Conservation (phyloP, 2,888 invertebrate species). For the Nymphalis c-album region DNA sequence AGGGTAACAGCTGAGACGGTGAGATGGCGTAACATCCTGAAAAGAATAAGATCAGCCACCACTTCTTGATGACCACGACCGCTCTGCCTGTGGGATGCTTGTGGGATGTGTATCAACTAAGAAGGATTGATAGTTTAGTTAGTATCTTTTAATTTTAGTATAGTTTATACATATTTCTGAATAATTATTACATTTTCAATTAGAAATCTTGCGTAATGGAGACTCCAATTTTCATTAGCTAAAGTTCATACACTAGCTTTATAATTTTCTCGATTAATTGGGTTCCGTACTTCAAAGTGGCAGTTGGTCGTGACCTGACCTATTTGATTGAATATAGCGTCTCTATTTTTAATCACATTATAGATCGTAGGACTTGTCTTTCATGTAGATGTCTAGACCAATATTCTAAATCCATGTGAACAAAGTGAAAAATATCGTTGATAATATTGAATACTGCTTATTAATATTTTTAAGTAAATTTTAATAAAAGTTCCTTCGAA, state of each 20-base stretch:
- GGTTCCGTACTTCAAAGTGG: slow-evolving; percentile 26
- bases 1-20: too few relatives aligned
- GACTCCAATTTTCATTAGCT: not conserved
- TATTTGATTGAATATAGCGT: slow-evolving; percentile 20
- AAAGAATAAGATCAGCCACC: too few relatives aligned
- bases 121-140: too few relatives aligned
- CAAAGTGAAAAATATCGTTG: too few relatives aligned
- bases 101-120: too few relatives aligned
- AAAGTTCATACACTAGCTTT: not conserved
- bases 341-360: slow-evolving; percentile 20
- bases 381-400: not conserved
- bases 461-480: too few relatives aligned
- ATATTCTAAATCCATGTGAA: not conserved
- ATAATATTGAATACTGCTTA: too few relatives aligned
- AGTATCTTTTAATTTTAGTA: too few relatives aligned
- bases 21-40: too few relatives aligned
- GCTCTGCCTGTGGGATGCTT: too few relatives aligned
- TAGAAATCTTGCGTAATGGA: not conserved
- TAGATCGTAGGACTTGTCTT: slow-evolving; percentile 6
- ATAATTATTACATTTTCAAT: not conserved
- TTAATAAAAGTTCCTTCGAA: too few relatives aligned
- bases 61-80: too few relatives aligned
- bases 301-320: slow-evolving; percentile 21
- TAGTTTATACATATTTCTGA: not conserved
- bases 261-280: slow-evolving; percentile 24